Percentiles rank a stretch among this genome's conserved stretches.
Conservation (phyloP, 23 tunicate genomes). For the Aplidium turbinatum region DNA sequence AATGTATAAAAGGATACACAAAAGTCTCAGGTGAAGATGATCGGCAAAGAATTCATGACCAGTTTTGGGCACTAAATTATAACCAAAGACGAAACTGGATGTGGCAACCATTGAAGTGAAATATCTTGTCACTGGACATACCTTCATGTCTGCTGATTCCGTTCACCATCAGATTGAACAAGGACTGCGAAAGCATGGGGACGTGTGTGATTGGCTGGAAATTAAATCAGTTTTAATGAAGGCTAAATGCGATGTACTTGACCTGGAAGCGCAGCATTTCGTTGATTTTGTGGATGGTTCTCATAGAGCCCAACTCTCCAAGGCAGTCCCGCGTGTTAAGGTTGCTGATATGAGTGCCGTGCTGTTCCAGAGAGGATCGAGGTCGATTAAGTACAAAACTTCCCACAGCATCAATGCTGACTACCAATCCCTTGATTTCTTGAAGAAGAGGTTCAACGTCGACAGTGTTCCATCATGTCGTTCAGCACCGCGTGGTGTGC, state of each 20-base stretch:
- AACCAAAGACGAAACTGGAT: slow-evolving; percentile 4
- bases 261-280: slow-evolving; percentile 14
- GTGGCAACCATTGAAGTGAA: slow-evolving; percentile 6
- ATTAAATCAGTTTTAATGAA: slow-evolving; percentile 3
- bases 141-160: slow-evolving; percentile 15
- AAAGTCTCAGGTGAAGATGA: no score
- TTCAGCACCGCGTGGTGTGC: slow-evolving; percentile 12
- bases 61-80: not conserved
- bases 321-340: slow-evolving; percentile 4
- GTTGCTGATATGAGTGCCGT: slow-evolving; percentile 11
- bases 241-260: slow-evolving; percentile 11
- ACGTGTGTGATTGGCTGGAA: slow-evolving; percentile 17
- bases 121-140: slow-evolving; percentile 1
- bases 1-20: no score
- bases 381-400: slow-evolving; percentile 7
- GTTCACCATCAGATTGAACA: slow-evolving; percentile 22
- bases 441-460: not conserved
- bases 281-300: slow-evolving; percentile 8
- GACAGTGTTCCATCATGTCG: not conserved
- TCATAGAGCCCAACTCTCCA: not conserved
- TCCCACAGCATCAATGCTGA: not conserved
- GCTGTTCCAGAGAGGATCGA: slow-evolving; percentile 20
- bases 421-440: slow-evolving; percentile 1
- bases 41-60: no score
- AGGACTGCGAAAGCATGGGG: slow-evolving; percentile 8